Evolutionary conservation across 2,888 invertebrate species (phyloP), one percentile per base, ranked within the genome.

Genomic region (Fabriciana adippe): DNA sequence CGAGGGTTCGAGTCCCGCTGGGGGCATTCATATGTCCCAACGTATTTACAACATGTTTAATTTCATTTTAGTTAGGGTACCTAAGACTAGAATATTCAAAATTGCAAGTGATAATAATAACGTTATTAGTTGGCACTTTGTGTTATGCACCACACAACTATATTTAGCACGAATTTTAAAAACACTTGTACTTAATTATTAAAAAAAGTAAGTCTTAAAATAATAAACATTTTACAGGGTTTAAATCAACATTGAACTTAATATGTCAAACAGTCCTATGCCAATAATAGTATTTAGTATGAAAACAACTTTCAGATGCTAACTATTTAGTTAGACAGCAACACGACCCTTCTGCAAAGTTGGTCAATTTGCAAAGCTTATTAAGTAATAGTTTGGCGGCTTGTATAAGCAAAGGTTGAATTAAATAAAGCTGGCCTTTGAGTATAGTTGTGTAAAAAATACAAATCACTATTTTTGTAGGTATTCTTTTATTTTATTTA

Each of bases 341-440:
- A 76, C 76, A 78, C 74, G 74, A 72, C 74, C 76, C 77, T 72
- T 62, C 72, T 61, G 53, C 66, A 68, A 73, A 75, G 74, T 77
- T 73, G 70, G 78, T 77, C 88, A 90, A 89, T 89, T 89, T 90
- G 86, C 85, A 87, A 80, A 81, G 82, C 78, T 78, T 79, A 81
- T 81, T 81, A 83, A 81, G 79, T 84, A 76, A 85, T 85, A 86
- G 88, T 88, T 87, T 74, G 82, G 81, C 80, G 79, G 85, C 86
- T 85, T 84, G 78, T 80, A 84, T 84, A 85, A 86, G 88, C 81
- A 83, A 71, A 51, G 54, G 74, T 73, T 76, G 78, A 78, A 75
- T 76, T 79, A 81, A 85, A 84, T 82, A 81, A 79, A 79, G 74
- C 74, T 71, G 56, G 51, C 64, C 55, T 64, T 66, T 64, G 26